phyloP scores from a whole-genome alignment of 1,140 invertebrate species.

The Drosophila parabipectinata region DNA sequence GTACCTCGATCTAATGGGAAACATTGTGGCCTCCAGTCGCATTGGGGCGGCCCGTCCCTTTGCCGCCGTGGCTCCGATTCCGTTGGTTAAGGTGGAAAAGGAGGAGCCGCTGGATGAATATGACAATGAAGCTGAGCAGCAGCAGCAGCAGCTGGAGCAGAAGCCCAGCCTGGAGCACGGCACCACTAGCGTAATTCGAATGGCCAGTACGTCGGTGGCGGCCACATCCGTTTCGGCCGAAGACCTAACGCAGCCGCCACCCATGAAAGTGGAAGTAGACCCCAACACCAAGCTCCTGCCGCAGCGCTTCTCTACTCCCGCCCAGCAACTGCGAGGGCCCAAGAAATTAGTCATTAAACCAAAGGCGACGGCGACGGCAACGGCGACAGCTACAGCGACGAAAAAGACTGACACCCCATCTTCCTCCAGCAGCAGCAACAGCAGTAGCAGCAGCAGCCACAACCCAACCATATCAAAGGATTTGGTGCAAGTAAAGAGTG shows the following conservation, averaged over 20 bases:
- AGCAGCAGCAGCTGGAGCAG: slow-evolving; percentile 27
- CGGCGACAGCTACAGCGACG: slow-evolving; percentile 34
- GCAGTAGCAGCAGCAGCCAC: slow-evolving; percentile 34
- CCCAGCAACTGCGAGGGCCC: slow-evolving; percentile 64
- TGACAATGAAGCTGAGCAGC: slow-evolving; percentile 21
- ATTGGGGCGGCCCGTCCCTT: slow-evolving; percentile 62
- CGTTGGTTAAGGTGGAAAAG: slow-evolving; percentile 78
- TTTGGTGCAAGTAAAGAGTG: slow-evolving; percentile 66
- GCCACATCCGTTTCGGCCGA: slow-evolving; percentile 33
- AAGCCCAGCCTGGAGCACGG: slow-evolving; percentile 59
- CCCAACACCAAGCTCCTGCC: slow-evolving; percentile 50
- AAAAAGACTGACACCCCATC: slow-evolving; percentile 71
- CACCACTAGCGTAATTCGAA: slow-evolving; percentile 79
- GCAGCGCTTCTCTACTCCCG: slow-evolving; percentile 50
- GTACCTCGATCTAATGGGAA: slow-evolving; percentile 79
- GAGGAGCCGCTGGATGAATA: slow-evolving; percentile 77
- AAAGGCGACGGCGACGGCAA: slow-evolving; percentile 54
- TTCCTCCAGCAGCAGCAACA: slow-evolving; percentile 35
- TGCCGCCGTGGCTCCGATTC: slow-evolving; percentile 67
- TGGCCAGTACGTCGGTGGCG: slow-evolving; percentile 63
- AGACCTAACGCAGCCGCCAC: slow-evolving; percentile 64
- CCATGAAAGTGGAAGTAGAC: slow-evolving; percentile 67
- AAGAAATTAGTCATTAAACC: slow-evolving; percentile 83
- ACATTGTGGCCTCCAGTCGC: slow-evolving; percentile 79
- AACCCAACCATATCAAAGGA: slow-evolving; percentile 66